These are phyloP conservation scores for Tipula confusa DNA, from an alignment of 2,888 invertebrate species.

Conservation along the genomic window DNA sequence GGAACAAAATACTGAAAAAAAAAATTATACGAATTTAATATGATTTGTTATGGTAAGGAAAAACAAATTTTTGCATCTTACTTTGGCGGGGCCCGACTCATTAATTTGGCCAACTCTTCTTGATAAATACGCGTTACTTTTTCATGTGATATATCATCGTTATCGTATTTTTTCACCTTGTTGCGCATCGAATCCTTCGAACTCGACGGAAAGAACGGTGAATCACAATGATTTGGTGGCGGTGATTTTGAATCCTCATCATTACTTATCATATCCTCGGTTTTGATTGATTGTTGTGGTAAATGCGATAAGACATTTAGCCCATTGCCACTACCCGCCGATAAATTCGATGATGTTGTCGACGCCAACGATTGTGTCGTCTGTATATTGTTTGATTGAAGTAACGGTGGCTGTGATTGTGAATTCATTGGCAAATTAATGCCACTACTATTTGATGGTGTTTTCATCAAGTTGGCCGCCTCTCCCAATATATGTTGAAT, in stretches of 20 bases:
- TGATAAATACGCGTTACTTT: constrained; percentile 93
- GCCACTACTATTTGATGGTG: constrained; percentile 44
- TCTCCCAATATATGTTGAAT: constrained; percentile 91
- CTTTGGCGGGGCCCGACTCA: constrained; percentile 78
- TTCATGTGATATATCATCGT: constrained; percentile 94
- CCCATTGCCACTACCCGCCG: background rate
- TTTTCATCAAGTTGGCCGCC: constrained; percentile 85
- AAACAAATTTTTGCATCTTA: constrained; percentile 52
- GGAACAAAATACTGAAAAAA: constrained; percentile 68
- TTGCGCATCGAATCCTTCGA: constrained; percentile 66
- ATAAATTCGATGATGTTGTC: constrained; percentile 62
- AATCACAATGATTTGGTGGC: constrained; percentile 69
- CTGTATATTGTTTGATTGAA: constrained; percentile 59
- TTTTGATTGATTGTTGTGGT: constrained; percentile 64
- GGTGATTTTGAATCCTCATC: constrained; percentile 74
- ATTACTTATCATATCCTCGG: constrained; percentile 67
- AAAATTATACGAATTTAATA: background rate
- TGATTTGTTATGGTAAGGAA: background rate
- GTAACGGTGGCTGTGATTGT: constrained; percentile 51
- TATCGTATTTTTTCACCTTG: constrained; percentile 79
- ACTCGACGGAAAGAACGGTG: constrained; percentile 81
- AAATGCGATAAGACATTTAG: constrained; percentile 37
- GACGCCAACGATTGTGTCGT: constrained; percentile 50
- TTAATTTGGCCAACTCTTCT: constrained; percentile 89
- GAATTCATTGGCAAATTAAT: constrained; percentile 37